Evolutionary conservation across 2,797 vertebrate species (phyloP), one percentile per base, ranked within the genome.

Genomic region (Holocentrus rufus): DNA sequence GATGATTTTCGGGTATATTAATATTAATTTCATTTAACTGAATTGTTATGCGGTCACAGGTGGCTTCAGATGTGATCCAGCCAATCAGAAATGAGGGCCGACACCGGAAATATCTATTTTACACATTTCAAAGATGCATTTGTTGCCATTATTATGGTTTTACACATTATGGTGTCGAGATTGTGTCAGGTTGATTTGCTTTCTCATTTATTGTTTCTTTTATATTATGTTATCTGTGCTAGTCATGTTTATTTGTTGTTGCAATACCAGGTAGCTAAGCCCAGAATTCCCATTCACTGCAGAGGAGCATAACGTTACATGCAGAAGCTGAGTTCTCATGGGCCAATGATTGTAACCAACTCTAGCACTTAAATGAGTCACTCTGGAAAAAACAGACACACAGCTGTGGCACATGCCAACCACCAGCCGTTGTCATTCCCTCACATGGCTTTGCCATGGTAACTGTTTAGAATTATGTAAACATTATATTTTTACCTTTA

Each of bases 331-430:
- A 17, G 18, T 53, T 7, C 50, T 9, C 1, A 30, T 0, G 13
- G 14, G 6, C 1, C 7, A 36, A 22, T 65, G 10, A 63, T 70
- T 62, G 20, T 42, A 65, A 65, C 30, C 34, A 62, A 34, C 14
- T 42, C 23, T 44, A 55, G 25, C 69, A 22, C 71, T 75, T 42
- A 53, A 76, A 76, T 91, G 88, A 90, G 82, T 89, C 90, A 92
- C 81, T 69, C 1, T 82, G 86, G 86, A 85, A 88, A 34, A 86
- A 79, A 76, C 1, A 1, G 62, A 50, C 71, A 64, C 44, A 36
- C 23, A 56, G 56, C 4, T 56, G 0, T 4, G 63, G 62, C 73
- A 54, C 68, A 64, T 78, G 77, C 75, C 42, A 70, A 53, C 69
- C 44, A 10, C 77, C 44, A 47, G 53, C 58, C 9, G 23, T 69